Base-by-base conservation (phyloP, 2,888 invertebrate genomes). In the Rhogogaster chlorosoma region DNA sequence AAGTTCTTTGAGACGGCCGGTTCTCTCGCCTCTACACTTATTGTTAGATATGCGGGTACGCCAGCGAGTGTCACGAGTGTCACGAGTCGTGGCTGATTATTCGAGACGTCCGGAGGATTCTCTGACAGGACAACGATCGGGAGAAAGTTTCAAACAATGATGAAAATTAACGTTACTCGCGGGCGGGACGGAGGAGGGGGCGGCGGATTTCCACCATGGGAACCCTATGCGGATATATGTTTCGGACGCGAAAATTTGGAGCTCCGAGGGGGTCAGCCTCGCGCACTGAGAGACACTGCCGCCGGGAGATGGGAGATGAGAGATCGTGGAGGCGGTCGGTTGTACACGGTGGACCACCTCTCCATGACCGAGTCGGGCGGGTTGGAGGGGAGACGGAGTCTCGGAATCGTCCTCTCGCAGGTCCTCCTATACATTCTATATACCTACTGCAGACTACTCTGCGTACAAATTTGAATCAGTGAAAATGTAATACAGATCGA, bases 281-380 rank as follows among this genome's bases (percentile, higher is more conserved):
- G 88, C 89, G 87, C 87, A 91, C 91, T 90, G 90, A 89, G 86
- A 85, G 85, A 86, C 86, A 85, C 83, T 83, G 83, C 67, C 89
- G 88, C 88, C 87, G 86, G 87, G 86, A 87, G 89, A 90, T 88
- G 87, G 88, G 88, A 86, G 88, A 88, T 88, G 89, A 86, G 86
- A 89, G 89, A 91, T 90, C 90, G 89, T 87, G 91, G 92, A 92
- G 92, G 92, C 92, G 92, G 92, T 91, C 83, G 64, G 83, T 45
- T 45, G 64, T 83, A 83, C 70, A 90, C 92, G 89, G 90, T 91
- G 92, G 91, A 92, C 91, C 91, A 92, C 92, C 92, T 90, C 89
- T 90, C 90, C 67, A 32, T 22, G 12, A 22, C 53, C 83, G 29
- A 83, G 83, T 42, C 36, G 32, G 67, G 38, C 53, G 61, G 61